Evolutionary conservation across 2,113 vertebrate species (phyloP), one percentile per base, ranked within the genome.

Genomic region (Pelecanoides urinatrix): DNA sequence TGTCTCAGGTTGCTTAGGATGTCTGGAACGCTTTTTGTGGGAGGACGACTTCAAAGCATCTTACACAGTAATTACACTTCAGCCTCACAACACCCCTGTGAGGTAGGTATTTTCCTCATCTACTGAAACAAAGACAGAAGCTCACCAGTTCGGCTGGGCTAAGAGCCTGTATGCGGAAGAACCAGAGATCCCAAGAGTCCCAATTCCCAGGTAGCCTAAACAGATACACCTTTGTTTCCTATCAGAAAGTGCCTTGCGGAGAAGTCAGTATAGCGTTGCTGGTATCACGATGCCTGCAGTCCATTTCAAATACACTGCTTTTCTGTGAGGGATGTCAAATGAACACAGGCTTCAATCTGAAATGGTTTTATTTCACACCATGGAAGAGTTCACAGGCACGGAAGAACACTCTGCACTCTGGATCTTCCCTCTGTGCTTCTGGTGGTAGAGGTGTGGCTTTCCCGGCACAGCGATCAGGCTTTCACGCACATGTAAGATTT

Each of bases 31-130:
- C 26, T 25, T 90, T 13, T 11, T 91, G 75, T 34, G 40, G 53
- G 62, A 78, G 61, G 52, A 80, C 6, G 5, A 74, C 65, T 74
- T 86, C 83, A 92, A 86, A 83, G 66, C 71, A 62, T 45, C 90
- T 94, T 56, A 45, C 75, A 83, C 76, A 96, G 86, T 44, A 75
- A 34, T 30, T 66, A 21, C 22, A 62, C 13, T 16, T 73, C 75
- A 90, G 82, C 90, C 72, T 94, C 90, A 90, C 93, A 85, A 59
- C 82, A 82, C 29, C 93, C 76, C 92, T 87, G 83, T 5, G 80
- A 96, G 85, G 81, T n/a, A 79, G 50, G 58, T 85, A 80, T 90
- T 78, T 25, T 42, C 66, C 62, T 79, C 75, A 79, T 71, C 49
- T 72, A 21, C 77, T 70, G 16, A 59, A 49, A 49, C 65, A 61